phyloP scores from a whole-genome alignment of 92 coral and sea anemone species.

The Porites lobata region DNA sequence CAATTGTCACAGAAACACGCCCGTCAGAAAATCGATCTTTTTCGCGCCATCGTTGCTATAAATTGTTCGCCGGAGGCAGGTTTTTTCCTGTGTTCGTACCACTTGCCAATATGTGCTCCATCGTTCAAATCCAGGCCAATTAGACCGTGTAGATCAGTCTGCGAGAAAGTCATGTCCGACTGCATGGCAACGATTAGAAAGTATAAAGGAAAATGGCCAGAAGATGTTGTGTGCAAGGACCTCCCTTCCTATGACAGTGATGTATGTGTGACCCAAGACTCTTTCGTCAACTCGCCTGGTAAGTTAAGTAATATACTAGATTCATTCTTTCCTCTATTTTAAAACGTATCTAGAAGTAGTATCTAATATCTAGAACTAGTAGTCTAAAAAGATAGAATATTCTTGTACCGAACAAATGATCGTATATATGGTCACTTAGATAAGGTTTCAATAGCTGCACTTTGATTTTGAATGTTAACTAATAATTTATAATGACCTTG shows the following conservation, averaged over 20 bases:
- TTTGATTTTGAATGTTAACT: conserved; percentile 9
- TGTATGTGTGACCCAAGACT: conserved; percentile 77
- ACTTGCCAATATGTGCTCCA: conserved; percentile 82
- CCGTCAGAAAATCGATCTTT: conserved; percentile 45
- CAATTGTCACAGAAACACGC: conserved; percentile 68
- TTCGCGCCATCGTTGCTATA: conserved; percentile 57
- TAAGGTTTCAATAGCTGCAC: not conserved
- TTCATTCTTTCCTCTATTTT: not conserved
- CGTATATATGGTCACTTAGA: not conserved
- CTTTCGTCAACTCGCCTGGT: conserved; percentile 76
- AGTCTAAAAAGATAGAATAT: not conserved
- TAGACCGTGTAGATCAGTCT: conserved; percentile 85
- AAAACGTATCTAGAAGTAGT: not conserved
- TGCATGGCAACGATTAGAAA: conserved; percentile 70
- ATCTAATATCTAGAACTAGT: not conserved
- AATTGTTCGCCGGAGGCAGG: conserved; percentile 81
- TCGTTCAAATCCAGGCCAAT: conserved; percentile 68
- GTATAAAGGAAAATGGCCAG: conserved; percentile 66
- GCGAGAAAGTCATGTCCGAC: conserved; percentile 74
- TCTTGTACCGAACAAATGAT: not conserved
- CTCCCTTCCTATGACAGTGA: conserved; percentile 79
- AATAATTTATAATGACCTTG: too few relatives aligned
- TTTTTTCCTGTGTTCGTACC: conserved; percentile 83
- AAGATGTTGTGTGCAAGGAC: conserved; percentile 65
- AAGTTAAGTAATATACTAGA: not conserved